Conservation (phyloP, 37 sponge, comb jelly and placozoan species). For the Geodia barretti region DNA sequence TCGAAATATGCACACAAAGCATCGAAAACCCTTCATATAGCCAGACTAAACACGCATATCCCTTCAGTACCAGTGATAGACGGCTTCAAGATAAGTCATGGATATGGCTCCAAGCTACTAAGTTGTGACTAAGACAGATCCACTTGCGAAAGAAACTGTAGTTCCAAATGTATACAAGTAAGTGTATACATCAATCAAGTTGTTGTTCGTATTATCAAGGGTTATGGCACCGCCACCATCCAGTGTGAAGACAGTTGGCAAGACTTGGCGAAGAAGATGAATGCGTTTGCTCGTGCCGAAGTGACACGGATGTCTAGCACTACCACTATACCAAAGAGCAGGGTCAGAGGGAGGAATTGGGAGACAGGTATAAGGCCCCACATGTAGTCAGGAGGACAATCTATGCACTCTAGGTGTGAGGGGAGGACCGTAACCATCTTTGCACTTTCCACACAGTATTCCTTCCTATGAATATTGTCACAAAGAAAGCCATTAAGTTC, state of each 20-base stretch:
- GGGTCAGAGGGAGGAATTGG: too few species aligned
- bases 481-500: too few species aligned
- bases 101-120: constrained; percentile 16
- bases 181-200: background rate
- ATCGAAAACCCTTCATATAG: too few species aligned
- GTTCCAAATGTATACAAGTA: constrained; percentile 62
- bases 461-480: constrained; percentile 40
- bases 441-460: constrained; percentile 60
- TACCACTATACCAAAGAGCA: constrained; percentile 39
- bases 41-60: constrained; percentile 5
- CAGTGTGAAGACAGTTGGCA: constrained; percentile 25
- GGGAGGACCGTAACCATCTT: constrained; percentile 28
- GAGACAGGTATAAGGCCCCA: too few species aligned
- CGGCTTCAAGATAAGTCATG: constrained; percentile 38
- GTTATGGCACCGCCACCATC: constrained; percentile 40
- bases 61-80: constrained; percentile 34
- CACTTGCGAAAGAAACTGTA: constrained; percentile 44
- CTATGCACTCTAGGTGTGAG: too few species aligned
- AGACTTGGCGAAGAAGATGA: constrained; percentile 73
- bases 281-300: constrained; percentile 74
- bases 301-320: constrained; percentile 60
- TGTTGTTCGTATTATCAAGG: background rate
- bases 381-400: too few species aligned
- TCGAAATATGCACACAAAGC: too few species aligned
- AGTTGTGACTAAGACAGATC: constrained; percentile 31